Evolutionary conservation across 1,140 invertebrate genomes (phyloP), one percentile per base, ranked within the genome.

Genomic region (Euwallacea fornicatus): DNA sequence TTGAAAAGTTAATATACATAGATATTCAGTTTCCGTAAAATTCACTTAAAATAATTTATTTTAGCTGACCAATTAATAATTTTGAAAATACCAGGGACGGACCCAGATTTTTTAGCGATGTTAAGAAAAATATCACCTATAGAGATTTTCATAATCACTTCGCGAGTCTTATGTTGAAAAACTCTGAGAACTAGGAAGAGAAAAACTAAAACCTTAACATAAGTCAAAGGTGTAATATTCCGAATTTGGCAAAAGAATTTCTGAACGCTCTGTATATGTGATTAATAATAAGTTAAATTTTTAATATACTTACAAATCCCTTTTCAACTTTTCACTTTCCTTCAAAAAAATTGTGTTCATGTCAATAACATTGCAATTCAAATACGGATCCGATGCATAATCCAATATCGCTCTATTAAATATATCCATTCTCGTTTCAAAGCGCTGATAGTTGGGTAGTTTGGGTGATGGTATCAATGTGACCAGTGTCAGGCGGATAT

Each of bases 381-480:
- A 66, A 42, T 63, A 42, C 15, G 47, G 50, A 56, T 75, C 76
- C 46, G 50, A 15, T 66, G 65, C 66, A 65, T 76, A 76, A 47
- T 74, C 73, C 46, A 74, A 41, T 53, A 76, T 71, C 21, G 74
- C 73, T 43, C 67, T 74, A 58, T 76, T 76, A 61, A 70, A 75
- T 42, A 75, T 71, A 11, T 75, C 74, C 70, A 72, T 73, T 56
- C 74, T 68, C 7, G 43, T 72, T 21, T 65, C 42, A 60, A 71
- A 62, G 42, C 59, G 54, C 66, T 44, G 58, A 8, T 42, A 59
- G 2, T 70, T 65, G 0, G 70, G 72, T 15, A 76, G 10, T 69
- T 75, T 75, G 42, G 76, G 74, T 4, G 76, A 73, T 41, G 74
- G 74, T 42, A 76, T 74, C n/a, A 75, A 59, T 16, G 76, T 76